These are phyloP conservation scores for Ficedula albicollis DNA, from an alignment of 2,797 vertebrate species.

Conservation along the genomic window DNA sequence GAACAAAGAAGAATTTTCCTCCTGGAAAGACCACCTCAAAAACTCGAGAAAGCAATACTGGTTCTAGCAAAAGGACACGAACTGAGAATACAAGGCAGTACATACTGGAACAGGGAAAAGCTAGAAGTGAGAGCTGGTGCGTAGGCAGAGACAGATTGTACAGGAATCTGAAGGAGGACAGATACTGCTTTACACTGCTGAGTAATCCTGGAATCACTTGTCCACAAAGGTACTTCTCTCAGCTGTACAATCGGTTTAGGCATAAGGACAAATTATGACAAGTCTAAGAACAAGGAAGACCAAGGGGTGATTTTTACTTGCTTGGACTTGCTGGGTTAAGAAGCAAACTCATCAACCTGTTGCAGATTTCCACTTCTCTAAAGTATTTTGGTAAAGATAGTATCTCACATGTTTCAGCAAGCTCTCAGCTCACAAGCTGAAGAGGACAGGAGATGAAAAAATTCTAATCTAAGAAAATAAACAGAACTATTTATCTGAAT, in stretches of 20 bases:
- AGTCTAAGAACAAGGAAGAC: neutral
- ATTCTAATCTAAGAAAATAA: neutral
- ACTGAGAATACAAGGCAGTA: neutral
- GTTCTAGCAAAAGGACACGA: neutral
- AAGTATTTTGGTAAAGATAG: neutral
- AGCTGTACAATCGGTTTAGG: neutral
- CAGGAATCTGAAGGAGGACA: conserved; percentile 18
- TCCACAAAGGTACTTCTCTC: conserved; percentile 3
- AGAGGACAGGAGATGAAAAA: neutral
- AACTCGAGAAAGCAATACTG: neutral
- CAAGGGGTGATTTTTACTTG: neutral
- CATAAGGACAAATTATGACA: neutral
- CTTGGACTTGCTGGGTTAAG: neutral
- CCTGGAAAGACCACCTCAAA: neutral
- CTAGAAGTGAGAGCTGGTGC: neutral
- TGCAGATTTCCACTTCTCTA: neutral
- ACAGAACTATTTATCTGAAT: neutral
- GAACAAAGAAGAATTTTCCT: neutral
- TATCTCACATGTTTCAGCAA: neutral
- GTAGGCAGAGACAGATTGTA: conserved; percentile 44
- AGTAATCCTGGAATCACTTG: conserved; percentile 17
- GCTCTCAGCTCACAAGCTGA: neutral
- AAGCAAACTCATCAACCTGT: neutral
- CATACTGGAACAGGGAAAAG: neutral
- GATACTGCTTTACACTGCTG: neutral